Base-by-base conservation (phyloP, 2,888 invertebrate species). In the Drosophila subquinaria region DNA sequence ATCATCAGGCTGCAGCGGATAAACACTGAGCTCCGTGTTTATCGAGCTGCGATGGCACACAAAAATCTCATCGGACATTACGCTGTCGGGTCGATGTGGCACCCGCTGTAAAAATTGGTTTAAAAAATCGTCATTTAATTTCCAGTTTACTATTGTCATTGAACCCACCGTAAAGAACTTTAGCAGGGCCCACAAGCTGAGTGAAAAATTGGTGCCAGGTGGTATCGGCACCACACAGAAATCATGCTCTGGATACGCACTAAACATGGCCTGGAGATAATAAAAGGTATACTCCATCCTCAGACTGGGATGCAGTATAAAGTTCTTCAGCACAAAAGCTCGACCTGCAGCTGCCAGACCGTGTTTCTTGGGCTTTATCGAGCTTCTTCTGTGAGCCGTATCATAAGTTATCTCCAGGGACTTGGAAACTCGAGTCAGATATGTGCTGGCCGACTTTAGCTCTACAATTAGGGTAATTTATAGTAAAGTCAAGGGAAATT, bases 181-280 rank as follows among this genome's bases (percentile, higher is more conserved):
- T 3, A 92, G 64, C 15, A 86, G n/a, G 0, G 74, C 70, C 33
- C 42, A 43, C 9, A 84, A 53, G 43, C 73, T 73, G 9, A 45
- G n/a, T 0, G 73, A 65, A n/a, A 72, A 67, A 11, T 76, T 63
- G 10, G 76, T 51, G 1, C 57, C 59, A 1, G 71, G 60, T 9
- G 83, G 69, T 4, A 91, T 42, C 1, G 86, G 69, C 2, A 92
- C 65, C 10, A 92, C 69, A 13, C 92, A 92, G 55, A 88, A 96
- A 51, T 96, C 95, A 30, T 94, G 93, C 4, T 94, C 92, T 1
- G 95, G 95, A 92, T 94, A 95, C 43, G 95, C 93, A 82, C 95
- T 95, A 90, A 96, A 96, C 0, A 95, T 94, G 0, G 95, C 95
- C 75, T 94, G 94, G 13, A 96, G 91, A 53, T 96, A 93, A 74